Percentiles rank a stretch among this genome's conserved stretches.
Evolutionary conservation across 1,140 invertebrate genomes (phyloP).

Genomic region (Heliconius hewitsoni): DNA sequence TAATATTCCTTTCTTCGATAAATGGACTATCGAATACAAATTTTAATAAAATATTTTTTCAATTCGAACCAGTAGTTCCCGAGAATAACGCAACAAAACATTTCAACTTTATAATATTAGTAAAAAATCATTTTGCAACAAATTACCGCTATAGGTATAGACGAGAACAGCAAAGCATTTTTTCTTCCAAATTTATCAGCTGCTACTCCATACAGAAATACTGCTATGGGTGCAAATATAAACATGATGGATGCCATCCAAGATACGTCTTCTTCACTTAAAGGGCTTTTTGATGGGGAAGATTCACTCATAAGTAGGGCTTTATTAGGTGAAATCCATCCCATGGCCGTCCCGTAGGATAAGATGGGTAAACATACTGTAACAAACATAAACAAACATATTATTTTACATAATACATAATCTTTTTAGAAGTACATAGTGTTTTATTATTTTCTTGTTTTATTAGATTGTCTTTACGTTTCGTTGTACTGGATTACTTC

Average conservation of each 20-base stretch:
- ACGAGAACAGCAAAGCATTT: constrained; percentile 58
- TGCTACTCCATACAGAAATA: constrained; percentile 65
- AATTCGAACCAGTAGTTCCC: too few relatives aligned
- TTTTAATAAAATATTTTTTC: too few relatives aligned
- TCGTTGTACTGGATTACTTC: too few relatives aligned
- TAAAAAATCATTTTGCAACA: too few relatives aligned
- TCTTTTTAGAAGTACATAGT: too few relatives aligned
- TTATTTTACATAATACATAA: too few relatives aligned
- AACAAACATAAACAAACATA: constrained; percentile 38
- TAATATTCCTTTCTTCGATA: too few relatives aligned
- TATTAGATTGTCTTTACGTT: too few relatives aligned
- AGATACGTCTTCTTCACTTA: constrained; percentile 66
- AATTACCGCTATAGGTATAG: constrained; percentile 62
- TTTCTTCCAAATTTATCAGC: constrained; percentile 72
- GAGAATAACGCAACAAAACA: too few relatives aligned
- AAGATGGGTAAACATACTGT: constrained; percentile 73
- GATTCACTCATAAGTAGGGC: constrained; percentile 58
- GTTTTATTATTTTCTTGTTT: too few relatives aligned
- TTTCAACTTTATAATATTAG: too few relatives aligned
- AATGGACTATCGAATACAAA: too few relatives aligned
- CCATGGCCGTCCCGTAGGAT: constrained; percentile 70
- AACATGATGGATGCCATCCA: constrained; percentile 78
- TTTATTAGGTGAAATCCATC: constrained; percentile 74
- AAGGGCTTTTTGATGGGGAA: constrained; percentile 47
- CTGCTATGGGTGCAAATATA: constrained; percentile 71